A percentile compares a stretch with the other conserved stretches of the same genome.
phyloP scores from a whole-genome alignment of 2,113 vertebrate genomes.

The Neolamprologus fasciatus region DNA sequence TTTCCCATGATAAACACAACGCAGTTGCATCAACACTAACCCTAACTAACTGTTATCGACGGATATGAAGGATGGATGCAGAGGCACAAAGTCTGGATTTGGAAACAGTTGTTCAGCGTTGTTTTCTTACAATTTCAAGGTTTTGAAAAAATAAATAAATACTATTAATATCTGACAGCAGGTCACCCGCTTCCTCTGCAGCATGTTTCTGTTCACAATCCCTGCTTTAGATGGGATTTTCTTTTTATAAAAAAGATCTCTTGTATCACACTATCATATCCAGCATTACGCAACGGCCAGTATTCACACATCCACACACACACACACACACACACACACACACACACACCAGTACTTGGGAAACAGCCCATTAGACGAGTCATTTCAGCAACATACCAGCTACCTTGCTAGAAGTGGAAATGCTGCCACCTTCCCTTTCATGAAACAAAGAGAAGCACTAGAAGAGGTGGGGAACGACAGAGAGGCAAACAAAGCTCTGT shows the following conservation, averaged over 20 bases:
- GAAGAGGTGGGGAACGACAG: conserved; percentile 30
- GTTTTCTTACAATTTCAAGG: neutral
- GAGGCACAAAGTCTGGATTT: neutral
- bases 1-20: neutral
- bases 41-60: neutral
- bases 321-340: neutral
- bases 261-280: neutral
- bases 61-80: neutral
- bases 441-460: conserved; percentile 27
- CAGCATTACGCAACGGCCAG: conserved; percentile 6
- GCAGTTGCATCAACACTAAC: neutral
- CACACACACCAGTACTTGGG: neutral
- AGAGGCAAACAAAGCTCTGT: conserved; percentile 12
- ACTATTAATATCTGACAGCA: neutral
- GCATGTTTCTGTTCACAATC: neutral
- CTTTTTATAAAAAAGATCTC: neutral
- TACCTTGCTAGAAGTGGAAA: conserved; percentile 27
- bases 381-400: conserved; percentile 12
- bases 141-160: neutral
- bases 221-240: neutral
- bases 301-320: neutral
- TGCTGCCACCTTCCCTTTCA: neutral
- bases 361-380: neutral
- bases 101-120: neutral
- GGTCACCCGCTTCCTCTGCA: neutral